Evolutionary conservation across 2,888 invertebrate genomes (phyloP).

Genomic region (Drosophila nigricruria): DNA sequence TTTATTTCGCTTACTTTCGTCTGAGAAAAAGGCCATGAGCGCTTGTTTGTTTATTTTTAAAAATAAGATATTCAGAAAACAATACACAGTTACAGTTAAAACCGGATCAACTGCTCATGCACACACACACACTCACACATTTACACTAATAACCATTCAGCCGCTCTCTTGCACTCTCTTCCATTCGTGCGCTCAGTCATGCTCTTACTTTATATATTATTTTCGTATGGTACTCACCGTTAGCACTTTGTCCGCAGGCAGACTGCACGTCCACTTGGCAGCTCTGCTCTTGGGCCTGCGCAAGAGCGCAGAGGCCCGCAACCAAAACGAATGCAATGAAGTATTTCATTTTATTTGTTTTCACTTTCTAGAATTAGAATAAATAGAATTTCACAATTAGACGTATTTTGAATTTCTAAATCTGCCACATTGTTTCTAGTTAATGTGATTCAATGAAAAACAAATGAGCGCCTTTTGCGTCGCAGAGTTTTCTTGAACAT

Average conservation of each 20-base stretch:
- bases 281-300: constrained; percentile 83
- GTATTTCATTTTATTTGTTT: constrained; percentile 86
- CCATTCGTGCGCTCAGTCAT: constrained; percentile 35
- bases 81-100: constrained; percentile 57
- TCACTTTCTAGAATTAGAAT: constrained; percentile 44
- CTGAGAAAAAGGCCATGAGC: constrained; percentile 80
- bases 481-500: constrained; percentile 64
- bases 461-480: constrained; percentile 51
- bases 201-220: constrained; percentile 21
- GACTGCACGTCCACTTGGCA: constrained; percentile 42
- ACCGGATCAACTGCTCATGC: constrained; percentile 34
- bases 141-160: background rate
- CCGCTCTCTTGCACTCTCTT: constrained; percentile 39
- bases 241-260: constrained; percentile 38
- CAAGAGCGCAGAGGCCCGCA: constrained; percentile 85
- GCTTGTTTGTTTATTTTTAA: constrained; percentile 80
- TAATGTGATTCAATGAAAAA: constrained; percentile 18
- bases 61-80: constrained; percentile 53
- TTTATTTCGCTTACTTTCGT: constrained; percentile 73
- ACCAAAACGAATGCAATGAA: constrained; percentile 86
- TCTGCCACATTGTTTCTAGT: background rate
- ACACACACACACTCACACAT: constrained; percentile 10
- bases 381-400: constrained; percentile 67
- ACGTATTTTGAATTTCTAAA: constrained; percentile 29
- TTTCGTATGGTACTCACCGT: constrained; percentile 67